These are phyloP conservation scores for Zygogramma bicolorata DNA, from an alignment of 2,888 invertebrate species.

Conservation along the genomic window DNA sequence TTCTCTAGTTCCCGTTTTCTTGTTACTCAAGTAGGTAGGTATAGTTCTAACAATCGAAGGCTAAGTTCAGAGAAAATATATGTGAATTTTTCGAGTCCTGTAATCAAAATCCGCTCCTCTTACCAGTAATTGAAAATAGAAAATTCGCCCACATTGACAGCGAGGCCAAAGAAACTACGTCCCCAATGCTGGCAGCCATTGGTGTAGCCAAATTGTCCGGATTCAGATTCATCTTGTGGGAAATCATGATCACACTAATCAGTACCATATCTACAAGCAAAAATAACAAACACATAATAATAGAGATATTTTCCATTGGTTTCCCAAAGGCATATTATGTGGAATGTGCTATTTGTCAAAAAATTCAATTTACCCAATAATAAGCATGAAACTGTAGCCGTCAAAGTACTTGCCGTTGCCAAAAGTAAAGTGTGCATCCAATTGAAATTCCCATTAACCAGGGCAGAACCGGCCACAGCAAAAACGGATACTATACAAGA, in stretches of 20 bases:
- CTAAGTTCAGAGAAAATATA: no score
- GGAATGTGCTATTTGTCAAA: neutral
- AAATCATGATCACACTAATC: slow-evolving; percentile 89
- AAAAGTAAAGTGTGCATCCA: slow-evolving; percentile 82
- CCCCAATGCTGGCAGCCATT: slow-evolving; percentile 95
- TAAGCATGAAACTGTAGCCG: slow-evolving; percentile 93
- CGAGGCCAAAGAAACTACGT: slow-evolving; percentile 90
- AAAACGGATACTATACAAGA: slow-evolving; percentile 88
- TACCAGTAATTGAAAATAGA: slow-evolving; percentile 79
- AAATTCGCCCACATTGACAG: slow-evolving; percentile 86
- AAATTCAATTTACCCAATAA: slow-evolving; percentile 76
- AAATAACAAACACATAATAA: neutral
- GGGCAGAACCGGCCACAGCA: slow-evolving; percentile 81
- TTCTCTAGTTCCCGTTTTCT: no score
- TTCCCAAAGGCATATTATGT: no score
- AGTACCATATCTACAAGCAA: slow-evolving; percentile 82
- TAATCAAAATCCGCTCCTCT: slow-evolving; percentile 59
- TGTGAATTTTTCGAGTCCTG: neutral
- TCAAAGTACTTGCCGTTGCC: slow-evolving; percentile 85
- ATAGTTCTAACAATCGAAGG: no score
- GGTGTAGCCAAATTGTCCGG: slow-evolving; percentile 98
- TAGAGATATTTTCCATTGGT: neutral
- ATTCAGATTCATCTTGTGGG: slow-evolving; percentile 87
- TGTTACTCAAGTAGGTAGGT: no score
- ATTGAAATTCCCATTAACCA: slow-evolving; percentile 74